Percentiles rank a stretch among this genome's conserved stretches.
These are phyloP conservation scores for Papilio aristodemus DNA, from an alignment of 1,140 invertebrate species.

Conservation along the genomic window DNA sequence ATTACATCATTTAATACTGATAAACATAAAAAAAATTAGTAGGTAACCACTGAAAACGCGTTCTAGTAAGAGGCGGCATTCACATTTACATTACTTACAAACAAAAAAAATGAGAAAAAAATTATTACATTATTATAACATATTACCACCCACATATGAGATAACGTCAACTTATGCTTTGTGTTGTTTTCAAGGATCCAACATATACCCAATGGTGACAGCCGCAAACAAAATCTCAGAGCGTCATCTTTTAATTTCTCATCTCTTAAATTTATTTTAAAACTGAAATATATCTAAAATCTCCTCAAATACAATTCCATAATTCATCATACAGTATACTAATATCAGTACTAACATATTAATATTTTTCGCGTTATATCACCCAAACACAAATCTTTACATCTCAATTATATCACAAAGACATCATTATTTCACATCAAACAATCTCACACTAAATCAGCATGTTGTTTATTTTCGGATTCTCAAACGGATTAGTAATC, in stretches of 20 bases:
- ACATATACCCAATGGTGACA: too few species aligned
- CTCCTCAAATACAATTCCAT: background rate
- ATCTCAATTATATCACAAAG: background rate
- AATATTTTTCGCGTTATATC: background rate
- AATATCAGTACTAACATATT: too few species aligned
- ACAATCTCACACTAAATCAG: background rate
- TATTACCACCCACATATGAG: too few species aligned
- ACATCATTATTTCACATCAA: background rate
- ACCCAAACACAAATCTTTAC: background rate
- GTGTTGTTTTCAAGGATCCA: too few species aligned
- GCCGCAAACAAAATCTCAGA: too few species aligned
- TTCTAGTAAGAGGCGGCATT: too few species aligned
- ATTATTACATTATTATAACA: too few species aligned
- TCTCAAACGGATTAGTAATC: background rate
- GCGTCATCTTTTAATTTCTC: background rate
- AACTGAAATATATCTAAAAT: background rate
- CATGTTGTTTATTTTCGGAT: background rate
- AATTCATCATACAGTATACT: background rate
- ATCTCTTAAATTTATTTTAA: background rate
- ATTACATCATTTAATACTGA: conserved; percentile 6
- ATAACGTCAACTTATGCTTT: too few species aligned
- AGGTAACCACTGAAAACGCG: background rate
- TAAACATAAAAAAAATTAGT: background rate
- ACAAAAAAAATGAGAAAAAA: too few species aligned
- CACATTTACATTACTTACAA: too few species aligned